Base-by-base conservation (phyloP, 2,113 vertebrate species). In the Varanus salvator region DNA sequence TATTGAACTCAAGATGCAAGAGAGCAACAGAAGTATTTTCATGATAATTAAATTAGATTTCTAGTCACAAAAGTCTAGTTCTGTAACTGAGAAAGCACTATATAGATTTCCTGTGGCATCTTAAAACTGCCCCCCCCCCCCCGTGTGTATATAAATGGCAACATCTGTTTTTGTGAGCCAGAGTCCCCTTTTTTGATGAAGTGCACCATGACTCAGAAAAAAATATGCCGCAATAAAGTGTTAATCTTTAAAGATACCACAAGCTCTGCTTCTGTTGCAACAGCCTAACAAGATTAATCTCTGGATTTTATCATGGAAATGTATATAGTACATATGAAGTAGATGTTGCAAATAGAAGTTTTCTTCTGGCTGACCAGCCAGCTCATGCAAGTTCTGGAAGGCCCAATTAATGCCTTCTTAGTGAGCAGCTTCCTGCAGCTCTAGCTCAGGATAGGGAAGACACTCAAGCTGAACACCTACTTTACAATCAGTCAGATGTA, bases 71-170 rank as follows among this genome's bases (percentile, higher is more conserved):
- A 31, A 87, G 93, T 89, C 91, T 90, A 52, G 71, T 14, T 44
- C 71, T 90, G 34, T 88, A 83, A 89, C 71, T 81, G 89, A 92
- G 85, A 81, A 93, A 95, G 72, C 38, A 93, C 89, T 84, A 89
- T 31, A 90, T 92, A 92, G 94, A 91, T 89, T 3, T 77, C 48
- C 21, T 23, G 21, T 17, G 72, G 72, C n/a, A 74, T 9, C 31
- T 34, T 74, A 17, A 74, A 74, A 74, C 74, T 77, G 50, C 38
- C 38, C 38, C 38, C 38, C 2, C 38, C 38, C 38, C 3, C 38
- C 3, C 2, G 38, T 44, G 38, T 44, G 27, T 6, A 50, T 11
- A 66, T 23, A 66, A n/a, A 77, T 77, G 1, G 23, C 38, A 21
- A 44, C 38, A 27, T 48, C 48, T 38, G 12, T 15, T 74, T 77